These are phyloP conservation scores for Rhopalosiphum padi DNA, from an alignment of 1,140 invertebrate species.

Conservation along the genomic window DNA sequence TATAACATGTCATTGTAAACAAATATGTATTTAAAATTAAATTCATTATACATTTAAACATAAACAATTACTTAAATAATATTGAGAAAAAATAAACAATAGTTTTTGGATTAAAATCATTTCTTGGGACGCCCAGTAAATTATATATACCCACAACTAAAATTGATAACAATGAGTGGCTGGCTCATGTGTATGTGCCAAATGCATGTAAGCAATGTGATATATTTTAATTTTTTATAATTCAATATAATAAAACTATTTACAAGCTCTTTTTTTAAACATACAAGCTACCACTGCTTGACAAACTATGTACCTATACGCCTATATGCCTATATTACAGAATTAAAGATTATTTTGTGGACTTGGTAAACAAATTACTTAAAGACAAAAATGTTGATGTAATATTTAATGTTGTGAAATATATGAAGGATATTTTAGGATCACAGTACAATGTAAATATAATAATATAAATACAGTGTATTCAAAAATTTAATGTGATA, in stretches of 20 bases:
- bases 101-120: neutral
- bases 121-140: neutral
- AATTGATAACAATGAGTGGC: neutral
- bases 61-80: neutral
- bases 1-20: neutral
- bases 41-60: neutral
- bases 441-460: constrained; percentile 26
- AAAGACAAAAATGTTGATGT: constrained; percentile 39
- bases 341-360: constrained; percentile 44
- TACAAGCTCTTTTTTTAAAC: neutral
- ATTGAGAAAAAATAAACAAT: neutral
- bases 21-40: neutral
- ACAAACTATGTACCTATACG: neutral
- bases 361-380: constrained; percentile 29
- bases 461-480: neutral
- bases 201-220: neutral
- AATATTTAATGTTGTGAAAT: constrained; percentile 52
- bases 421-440: constrained; percentile 50
- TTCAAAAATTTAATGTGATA: neutral
- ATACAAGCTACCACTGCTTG: neutral
- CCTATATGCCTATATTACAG: neutral
- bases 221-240: neutral
- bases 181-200: neutral
- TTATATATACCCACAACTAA: neutral
- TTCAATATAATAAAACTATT: neutral